Percentiles rank a stretch among this genome's conserved stretches.
Conservation (phyloP, 1,140 invertebrate species). For the Euura lappo region DNA sequence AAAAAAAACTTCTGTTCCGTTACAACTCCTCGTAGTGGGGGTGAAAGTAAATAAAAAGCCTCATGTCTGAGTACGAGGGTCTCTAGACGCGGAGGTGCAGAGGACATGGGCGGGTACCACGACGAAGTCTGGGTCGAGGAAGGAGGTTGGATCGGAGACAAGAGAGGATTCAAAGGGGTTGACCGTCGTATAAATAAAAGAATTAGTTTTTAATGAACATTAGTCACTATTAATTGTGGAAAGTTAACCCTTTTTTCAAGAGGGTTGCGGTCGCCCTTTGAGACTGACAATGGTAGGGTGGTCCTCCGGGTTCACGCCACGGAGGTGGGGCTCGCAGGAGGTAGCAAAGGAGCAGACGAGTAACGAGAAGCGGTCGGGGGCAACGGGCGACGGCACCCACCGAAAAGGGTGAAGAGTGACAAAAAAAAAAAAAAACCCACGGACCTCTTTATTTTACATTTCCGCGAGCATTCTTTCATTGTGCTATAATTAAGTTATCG, state of each 20-base stretch:
- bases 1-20: slow-evolving; percentile 14
- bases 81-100: slow-evolving; percentile 27
- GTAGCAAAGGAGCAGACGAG: slow-evolving; percentile 23
- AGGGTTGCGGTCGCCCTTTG: slow-evolving; percentile 34
- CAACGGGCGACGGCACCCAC: slow-evolving; percentile 3
- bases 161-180: slow-evolving; percentile 1
- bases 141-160: slow-evolving; percentile 12
- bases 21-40: background rate
- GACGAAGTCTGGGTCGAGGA: slow-evolving; percentile 22
- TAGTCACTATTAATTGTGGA: slow-evolving; percentile 46
- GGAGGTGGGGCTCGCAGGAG: background rate
- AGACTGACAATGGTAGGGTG: slow-evolving; percentile 28
- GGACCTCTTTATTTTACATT: slow-evolving; percentile 40
- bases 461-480: slow-evolving; percentile 40
- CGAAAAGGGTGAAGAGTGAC: background rate
- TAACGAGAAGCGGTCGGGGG: slow-evolving; percentile 12
- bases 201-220: slow-evolving; percentile 48
- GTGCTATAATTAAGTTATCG: slow-evolving; percentile 40
- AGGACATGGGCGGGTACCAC: background rate
- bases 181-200: slow-evolving; percentile 37
- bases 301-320: background rate
- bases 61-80: slow-evolving; percentile 28
- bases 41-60: slow-evolving; percentile 10
- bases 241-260: slow-evolving; percentile 38
- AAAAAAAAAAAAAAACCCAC: slow-evolving; percentile 35